phyloP scores from a whole-genome alignment of 2,797 vertebrate species.

The Hirundo rustica region DNA sequence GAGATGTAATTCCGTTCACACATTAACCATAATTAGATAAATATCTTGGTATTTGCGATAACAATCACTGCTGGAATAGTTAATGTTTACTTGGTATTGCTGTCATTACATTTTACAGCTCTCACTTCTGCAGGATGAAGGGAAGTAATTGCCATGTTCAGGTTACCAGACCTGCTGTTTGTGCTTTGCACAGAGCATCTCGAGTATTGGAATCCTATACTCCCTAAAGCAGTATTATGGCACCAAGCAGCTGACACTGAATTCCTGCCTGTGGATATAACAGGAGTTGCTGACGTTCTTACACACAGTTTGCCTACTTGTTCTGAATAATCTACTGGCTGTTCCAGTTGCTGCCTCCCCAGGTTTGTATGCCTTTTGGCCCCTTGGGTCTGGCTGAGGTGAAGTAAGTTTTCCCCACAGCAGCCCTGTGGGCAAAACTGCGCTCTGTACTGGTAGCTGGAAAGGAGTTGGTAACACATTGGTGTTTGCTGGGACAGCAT shows the following conservation, averaged over 20 bases:
- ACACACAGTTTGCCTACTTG: background rate
- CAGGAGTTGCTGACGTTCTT: background rate
- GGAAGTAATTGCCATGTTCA: background rate
- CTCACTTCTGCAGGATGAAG: background rate
- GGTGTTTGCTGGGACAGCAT: background rate
- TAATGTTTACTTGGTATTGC: slow-evolving; percentile 36
- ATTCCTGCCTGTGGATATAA: background rate
- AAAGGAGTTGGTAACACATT: background rate
- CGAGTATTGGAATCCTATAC: background rate
- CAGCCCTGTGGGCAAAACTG: background rate
- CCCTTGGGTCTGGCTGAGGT: background rate
- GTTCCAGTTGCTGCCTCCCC: background rate
- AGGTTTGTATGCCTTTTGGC: background rate
- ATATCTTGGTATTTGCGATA: background rate
- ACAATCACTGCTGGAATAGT: background rate
- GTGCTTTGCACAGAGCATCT: background rate
- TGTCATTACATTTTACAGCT: slow-evolving; percentile 36
- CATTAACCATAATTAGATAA: slow-evolving; percentile 33
- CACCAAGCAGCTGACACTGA: background rate
- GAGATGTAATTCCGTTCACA: background rate
- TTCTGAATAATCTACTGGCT: background rate
- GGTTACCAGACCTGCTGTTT: background rate
- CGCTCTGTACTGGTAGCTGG: background rate
- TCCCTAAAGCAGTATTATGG: background rate
- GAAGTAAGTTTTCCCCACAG: background rate